Evolutionary conservation across 2,888 invertebrate species (phyloP), one percentile per base, ranked within the genome.

Genomic region (Caenorhabditis parvicauda): DNA sequence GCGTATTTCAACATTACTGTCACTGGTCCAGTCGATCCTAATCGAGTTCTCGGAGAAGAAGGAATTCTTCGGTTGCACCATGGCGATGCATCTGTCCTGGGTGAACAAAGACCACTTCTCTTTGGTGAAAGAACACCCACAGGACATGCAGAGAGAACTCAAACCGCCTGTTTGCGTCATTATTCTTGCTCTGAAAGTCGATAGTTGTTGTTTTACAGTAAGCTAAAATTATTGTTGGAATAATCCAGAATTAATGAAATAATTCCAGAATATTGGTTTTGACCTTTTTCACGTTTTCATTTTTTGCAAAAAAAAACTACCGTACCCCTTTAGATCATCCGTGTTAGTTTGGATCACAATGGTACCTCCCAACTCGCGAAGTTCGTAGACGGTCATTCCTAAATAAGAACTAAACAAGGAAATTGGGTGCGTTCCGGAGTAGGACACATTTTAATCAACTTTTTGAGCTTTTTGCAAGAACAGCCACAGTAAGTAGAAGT

Each of bases 21-120:
- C 59, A 7, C 67, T 64, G 42, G 47, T 51, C 77, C 76, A 79
- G 42, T 62, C 55, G n/a, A 76, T 60, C 72, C 69, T 64, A 19
- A 79, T 73, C 29, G 70, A 58, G 54, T 76, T 79, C 46, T 79
- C 79, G 12, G 60, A 64, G 52, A 73, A 75, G 39, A 76, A 66
- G 1, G 75, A 64, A 22, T 49, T 65, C 24, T 65, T 60, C 9
- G 78, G 78, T 21, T 55, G 47, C n/a, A 78, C 57, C 6, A 32
- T 52, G n/a, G 69, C 69, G 21, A 67, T 48, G 9, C 53, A 57
- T 27, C 46, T 50, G 25, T 66, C 70, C 29, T 62, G 54, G 14
- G 51, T 67, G 52, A 63, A 24, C 24, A 78, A 57, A 6, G 56
- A 62, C 77, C 77, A 78, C 35, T 66, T 65, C 28, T 75, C 69